Evolutionary conservation across 2,113 vertebrate species (phyloP).

Genomic region (Podarcis muralis): DNA sequence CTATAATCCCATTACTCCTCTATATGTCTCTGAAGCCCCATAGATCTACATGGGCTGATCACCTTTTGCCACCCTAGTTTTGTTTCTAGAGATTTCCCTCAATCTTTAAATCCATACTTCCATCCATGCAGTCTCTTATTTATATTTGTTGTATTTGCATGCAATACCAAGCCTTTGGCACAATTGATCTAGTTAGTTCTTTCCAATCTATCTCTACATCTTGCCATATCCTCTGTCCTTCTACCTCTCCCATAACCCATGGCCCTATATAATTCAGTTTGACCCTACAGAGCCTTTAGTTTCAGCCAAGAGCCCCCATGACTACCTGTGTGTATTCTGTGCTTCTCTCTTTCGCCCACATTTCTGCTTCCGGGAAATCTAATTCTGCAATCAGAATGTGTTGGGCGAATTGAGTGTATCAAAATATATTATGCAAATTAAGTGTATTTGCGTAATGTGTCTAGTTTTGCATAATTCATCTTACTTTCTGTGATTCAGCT

Average conservation of each 20-base stretch:
- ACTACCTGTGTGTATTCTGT: not conserved
- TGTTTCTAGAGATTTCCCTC: not conserved
- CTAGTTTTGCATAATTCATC: slow-evolving; percentile 9
- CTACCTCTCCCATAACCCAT: not conserved
- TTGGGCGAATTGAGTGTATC: not conserved
- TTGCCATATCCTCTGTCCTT: not conserved
- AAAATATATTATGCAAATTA: slow-evolving; percentile 5
- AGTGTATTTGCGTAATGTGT: not conserved
- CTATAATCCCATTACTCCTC: not conserved
- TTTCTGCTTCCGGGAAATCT: not conserved
- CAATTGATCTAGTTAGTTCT: not conserved
- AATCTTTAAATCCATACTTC: not conserved
- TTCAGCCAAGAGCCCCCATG: not conserved
- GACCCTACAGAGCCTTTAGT: not conserved
- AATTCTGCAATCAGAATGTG: slow-evolving; percentile 8
- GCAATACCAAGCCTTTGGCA: too few species aligned
- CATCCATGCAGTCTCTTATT: not conserved
- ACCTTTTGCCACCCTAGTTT: not conserved
- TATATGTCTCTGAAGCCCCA: not conserved
- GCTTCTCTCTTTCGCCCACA: not conserved
- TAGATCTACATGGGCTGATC: not conserved
- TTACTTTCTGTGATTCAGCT: slow-evolving; percentile 4
- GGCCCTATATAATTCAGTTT: not conserved
- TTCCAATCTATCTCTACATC: not conserved
- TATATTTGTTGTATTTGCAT: too few species aligned